Evolutionary conservation across 1,140 invertebrate genomes (phyloP).

Genomic region (Lepidotrigona ventralis): DNA sequence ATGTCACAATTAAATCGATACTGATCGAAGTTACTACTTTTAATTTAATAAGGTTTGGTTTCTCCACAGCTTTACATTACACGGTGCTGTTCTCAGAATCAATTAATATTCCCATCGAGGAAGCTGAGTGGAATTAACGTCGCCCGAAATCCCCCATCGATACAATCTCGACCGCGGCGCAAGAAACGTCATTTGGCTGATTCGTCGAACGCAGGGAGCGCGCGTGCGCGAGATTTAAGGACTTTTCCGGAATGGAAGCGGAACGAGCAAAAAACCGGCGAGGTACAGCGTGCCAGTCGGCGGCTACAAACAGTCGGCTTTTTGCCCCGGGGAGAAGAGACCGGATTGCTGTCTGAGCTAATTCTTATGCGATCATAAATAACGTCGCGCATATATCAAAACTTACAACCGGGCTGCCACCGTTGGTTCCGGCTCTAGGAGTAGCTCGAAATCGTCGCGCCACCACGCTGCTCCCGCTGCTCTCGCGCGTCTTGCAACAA

Average conservation of each 20-base stretch:
- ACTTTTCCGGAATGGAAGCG: constrained; percentile 58
- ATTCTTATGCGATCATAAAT: constrained; percentile 78
- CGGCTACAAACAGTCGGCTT: constrained; percentile 27
- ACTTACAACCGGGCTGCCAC: constrained; percentile 67
- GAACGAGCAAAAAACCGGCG: constrained; percentile 27
- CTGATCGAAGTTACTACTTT: too few species aligned
- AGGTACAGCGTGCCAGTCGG: constrained; percentile 43
- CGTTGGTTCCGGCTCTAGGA: background rate
- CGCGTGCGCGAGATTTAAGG: constrained; percentile 54
- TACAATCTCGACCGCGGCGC: background rate
- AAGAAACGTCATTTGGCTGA: constrained; percentile 60
- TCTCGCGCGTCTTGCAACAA: background rate
- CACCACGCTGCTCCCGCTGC: background rate
- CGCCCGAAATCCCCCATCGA: constrained; percentile 10
- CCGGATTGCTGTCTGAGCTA: constrained; percentile 64
- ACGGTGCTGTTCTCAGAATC: too few species aligned
- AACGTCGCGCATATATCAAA: constrained; percentile 76
- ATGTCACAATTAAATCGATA: too few species aligned
- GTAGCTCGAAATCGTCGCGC: constrained; percentile 44
- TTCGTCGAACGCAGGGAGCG: constrained; percentile 52
- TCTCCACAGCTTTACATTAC: too few species aligned
- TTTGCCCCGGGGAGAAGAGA: constrained; percentile 34
- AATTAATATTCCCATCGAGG: background rate
- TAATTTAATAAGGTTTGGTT: too few species aligned
- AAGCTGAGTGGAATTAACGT: background rate